Evolutionary conservation across 2,113 vertebrate genomes (phyloP).

Genomic region (Mystacornis crossleyi): DNA sequence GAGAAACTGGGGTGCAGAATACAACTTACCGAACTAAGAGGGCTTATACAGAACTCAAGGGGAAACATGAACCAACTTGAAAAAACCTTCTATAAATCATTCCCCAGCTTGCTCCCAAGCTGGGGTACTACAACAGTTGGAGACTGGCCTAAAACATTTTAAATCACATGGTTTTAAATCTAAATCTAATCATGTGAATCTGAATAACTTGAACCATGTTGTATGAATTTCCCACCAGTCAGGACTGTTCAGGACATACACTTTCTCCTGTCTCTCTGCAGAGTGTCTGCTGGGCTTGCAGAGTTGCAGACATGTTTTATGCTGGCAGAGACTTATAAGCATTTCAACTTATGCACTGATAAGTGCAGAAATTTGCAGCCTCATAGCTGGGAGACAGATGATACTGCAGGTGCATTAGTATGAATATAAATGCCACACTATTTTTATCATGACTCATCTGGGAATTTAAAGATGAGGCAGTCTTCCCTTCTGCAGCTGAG

Average conservation of each 20-base stretch:
- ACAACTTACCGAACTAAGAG: too few species aligned
- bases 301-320: neutral
- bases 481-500: conserved; percentile 19
- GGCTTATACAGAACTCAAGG: too few species aligned
- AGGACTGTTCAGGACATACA: neutral
- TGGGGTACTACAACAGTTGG: too few species aligned
- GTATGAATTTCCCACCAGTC: neutral
- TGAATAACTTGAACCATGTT: neutral
- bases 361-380: conserved; percentile 37
- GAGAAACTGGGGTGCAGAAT: too few species aligned
- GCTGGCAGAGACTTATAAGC: neutral
- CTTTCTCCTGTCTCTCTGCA: neutral
- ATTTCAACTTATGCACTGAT: neutral
- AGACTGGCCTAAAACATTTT: neutral
- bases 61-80: too few species aligned
- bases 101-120: too few species aligned
- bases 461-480: conserved; percentile 32
- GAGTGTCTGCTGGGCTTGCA: neutral
- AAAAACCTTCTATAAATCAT: too few species aligned
- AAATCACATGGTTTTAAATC: neutral
- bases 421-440: neutral
- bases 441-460: conserved; percentile 45
- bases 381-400: conserved; percentile 25
- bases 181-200: neutral
- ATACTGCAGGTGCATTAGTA: conserved; percentile 41